A percentile compares a stretch with the other conserved stretches of the same genome.
Conservation (phyloP, 1,140 invertebrate genomes). For the Apis mellifera region Amel_HAv3.1 CM009931.2:11383001-11383500, state of each 20-base stretch:
- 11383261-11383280: neutral
- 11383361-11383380: too few species aligned
- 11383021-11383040: constrained; percentile 39
- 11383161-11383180: constrained; percentile 68
- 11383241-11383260: neutral
- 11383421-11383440: too few species aligned
- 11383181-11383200: constrained; percentile 18
- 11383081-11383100: constrained; percentile 17
- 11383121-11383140: constrained; percentile 54
- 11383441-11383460: too few species aligned
- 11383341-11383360: too few species aligned
- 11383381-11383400: too few species aligned
- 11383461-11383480: too few species aligned
- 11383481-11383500: too few species aligned
- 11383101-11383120: constrained; percentile 12
- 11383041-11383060: constrained; percentile 36
- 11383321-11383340: neutral
- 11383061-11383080: constrained; percentile 36
- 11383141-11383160: constrained; percentile 68
- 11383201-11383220: constrained; percentile 25
- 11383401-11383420: too few species aligned
- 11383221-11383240: neutral
- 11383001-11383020: constrained; percentile 68
- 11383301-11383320: neutral
- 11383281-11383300: neutral